These are phyloP conservation scores for Geotria australis DNA, from an alignment of 2,797 vertebrate species.

Conservation along the genomic window DNA sequence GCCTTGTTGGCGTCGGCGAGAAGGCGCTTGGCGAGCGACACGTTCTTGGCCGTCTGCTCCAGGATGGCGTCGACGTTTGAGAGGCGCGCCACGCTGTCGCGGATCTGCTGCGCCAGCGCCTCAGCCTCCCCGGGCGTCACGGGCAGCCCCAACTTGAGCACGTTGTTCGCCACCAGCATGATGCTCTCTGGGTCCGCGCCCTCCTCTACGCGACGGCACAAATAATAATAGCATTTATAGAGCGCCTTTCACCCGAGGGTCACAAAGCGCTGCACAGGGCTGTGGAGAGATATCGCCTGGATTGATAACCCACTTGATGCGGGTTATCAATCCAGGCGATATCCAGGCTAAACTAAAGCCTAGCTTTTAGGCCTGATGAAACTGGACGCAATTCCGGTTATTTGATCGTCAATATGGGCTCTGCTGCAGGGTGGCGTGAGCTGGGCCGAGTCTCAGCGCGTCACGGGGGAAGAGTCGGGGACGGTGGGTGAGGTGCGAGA, in stretches of 20 bases:
- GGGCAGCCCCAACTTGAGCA: conserved; percentile 30
- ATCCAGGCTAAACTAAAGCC: too few relatives aligned
- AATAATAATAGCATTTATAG: too few relatives aligned
- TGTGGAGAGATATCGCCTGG: too few relatives aligned
- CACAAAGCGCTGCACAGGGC: too few relatives aligned
- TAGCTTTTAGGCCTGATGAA: too few relatives aligned
- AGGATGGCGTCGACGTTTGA: conserved; percentile 16
- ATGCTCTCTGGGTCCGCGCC: conserved; percentile 45
- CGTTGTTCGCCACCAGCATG: conserved; percentile 28
- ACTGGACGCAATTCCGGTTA: background rate
- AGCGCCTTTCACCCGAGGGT: too few relatives aligned
- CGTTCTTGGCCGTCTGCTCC: conserved; percentile 17
- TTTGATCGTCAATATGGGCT: background rate
- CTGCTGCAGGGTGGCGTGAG: background rate
- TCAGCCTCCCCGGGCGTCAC: conserved; percentile 13
- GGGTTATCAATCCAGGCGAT: too few relatives aligned
- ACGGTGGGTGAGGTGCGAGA: too few relatives aligned
- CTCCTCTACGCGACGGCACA: conserved; percentile 16
- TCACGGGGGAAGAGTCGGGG: background rate
- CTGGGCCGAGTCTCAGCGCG: background rate
- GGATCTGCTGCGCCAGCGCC: conserved; percentile 21
- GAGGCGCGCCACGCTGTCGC: conserved; percentile 18
- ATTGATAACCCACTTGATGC: too few relatives aligned
- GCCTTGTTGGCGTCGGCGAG: conserved; percentile 18
- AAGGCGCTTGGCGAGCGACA: conserved; percentile 17